Conservation (phyloP, 2,113 vertebrate species). For the Phrynosoma platyrhinos region DNA sequence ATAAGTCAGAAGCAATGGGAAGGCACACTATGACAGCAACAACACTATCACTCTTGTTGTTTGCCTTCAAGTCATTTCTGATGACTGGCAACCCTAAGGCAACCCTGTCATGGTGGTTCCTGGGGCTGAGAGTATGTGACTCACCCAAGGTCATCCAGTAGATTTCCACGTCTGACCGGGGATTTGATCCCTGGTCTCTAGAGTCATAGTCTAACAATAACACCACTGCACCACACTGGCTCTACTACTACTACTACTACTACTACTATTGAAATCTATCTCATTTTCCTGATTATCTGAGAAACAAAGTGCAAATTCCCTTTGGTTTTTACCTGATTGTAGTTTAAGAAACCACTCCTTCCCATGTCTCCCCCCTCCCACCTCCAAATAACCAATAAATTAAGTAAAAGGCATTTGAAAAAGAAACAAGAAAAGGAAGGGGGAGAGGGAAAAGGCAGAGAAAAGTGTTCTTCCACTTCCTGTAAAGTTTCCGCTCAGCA, state of each 20-base stretch:
- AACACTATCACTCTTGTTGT: too few relatives aligned
- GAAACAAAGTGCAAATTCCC: slow-evolving; percentile 45
- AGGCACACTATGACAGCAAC: too few relatives aligned
- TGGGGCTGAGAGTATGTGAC: too few relatives aligned
- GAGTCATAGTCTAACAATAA: too few relatives aligned
- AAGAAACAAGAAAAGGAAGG: slow-evolving; percentile 45
- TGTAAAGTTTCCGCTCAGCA: slow-evolving; percentile 56
- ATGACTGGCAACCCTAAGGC: too few relatives aligned
- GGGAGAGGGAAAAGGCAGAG: slow-evolving; percentile 50
- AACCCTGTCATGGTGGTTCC: too few relatives aligned
- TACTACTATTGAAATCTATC: slow-evolving; percentile 33
- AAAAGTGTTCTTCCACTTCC: slow-evolving; percentile 48
- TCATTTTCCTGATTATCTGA: slow-evolving; percentile 56
- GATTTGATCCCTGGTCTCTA: too few relatives aligned
- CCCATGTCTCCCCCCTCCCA: slow-evolving; percentile 29
- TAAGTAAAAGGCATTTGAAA: slow-evolving; percentile 63
- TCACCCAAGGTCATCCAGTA: too few relatives aligned
- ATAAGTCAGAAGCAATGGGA: too few relatives aligned
- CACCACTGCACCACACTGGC: too few relatives aligned
- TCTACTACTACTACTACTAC: background rate
- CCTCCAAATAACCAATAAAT: slow-evolving; percentile 56
- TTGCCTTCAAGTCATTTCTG: too few relatives aligned
- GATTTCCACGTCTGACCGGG: too few relatives aligned
- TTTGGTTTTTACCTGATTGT: slow-evolving; percentile 67
- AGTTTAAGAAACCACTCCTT: slow-evolving; percentile 29